These are phyloP conservation scores for Calephelis nemesis DNA, from an alignment of 1,140 invertebrate genomes.

Conservation along the genomic window DNA sequence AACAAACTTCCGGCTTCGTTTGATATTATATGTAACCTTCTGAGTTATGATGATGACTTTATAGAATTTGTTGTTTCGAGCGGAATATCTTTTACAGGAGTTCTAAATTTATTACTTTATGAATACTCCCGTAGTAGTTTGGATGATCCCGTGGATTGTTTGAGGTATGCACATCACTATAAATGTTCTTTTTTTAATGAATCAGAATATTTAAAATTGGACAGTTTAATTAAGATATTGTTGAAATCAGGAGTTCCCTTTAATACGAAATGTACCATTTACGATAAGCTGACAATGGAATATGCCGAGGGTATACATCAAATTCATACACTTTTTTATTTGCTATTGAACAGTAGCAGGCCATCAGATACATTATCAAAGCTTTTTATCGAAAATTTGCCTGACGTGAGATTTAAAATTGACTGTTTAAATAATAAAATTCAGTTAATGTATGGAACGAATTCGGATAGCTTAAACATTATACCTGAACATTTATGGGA, in stretches of 20 bases:
- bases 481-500: not conserved
- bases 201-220: slow-evolving; percentile 6
- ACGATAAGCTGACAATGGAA: not conserved
- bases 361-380: not conserved
- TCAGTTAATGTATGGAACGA: not conserved
- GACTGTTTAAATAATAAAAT: not conserved
- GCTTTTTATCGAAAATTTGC: not conserved
- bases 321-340: slow-evolving; percentile 6
- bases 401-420: not conserved
- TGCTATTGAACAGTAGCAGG: not conserved
- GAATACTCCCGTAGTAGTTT: slow-evolving; percentile 7
- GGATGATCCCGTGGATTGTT: not conserved
- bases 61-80: not conserved
- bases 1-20: not conserved
- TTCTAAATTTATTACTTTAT: slow-evolving; percentile 12
- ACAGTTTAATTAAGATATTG: slow-evolving; percentile 1
- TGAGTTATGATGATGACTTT: not conserved
- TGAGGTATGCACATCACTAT: not conserved
- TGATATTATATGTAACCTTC: not conserved
- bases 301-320: not conserved
- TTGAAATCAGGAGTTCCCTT: slow-evolving; percentile 8
- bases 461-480: not conserved
- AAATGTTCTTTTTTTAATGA: slow-evolving; percentile 13
- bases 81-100: slow-evolving; percentile 7
- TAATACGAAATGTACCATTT: not conserved